These are phyloP conservation scores for Corydoras sp. DNA, from an alignment of 2,113 vertebrate species.

Conservation along the genomic window DNA sequence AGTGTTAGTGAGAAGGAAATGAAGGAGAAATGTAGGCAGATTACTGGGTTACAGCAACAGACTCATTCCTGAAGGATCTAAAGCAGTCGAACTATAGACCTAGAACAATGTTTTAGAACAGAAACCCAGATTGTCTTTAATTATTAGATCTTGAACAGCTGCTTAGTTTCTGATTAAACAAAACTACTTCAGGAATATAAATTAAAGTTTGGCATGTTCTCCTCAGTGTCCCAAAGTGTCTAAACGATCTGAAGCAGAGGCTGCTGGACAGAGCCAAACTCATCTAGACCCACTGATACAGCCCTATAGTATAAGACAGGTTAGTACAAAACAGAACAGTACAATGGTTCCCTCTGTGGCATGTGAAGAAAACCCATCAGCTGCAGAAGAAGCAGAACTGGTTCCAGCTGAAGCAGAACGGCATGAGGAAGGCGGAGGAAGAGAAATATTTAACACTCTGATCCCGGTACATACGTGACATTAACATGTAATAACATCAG, in stretches of 20 bases:
- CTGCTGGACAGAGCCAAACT: slow-evolving; percentile 64
- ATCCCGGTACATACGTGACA: slow-evolving; percentile 52
- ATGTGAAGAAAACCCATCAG: slow-evolving; percentile 63
- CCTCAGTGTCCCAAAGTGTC: slow-evolving; percentile 45
- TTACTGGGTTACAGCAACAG: no score
- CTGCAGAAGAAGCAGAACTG: slow-evolving; percentile 67
- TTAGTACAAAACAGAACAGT: not conserved
- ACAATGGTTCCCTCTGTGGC: not conserved
- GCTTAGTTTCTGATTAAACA: no score
- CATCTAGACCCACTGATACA: slow-evolving; percentile 64
- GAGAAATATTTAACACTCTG: slow-evolving; percentile 57
- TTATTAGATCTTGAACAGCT: not conserved
- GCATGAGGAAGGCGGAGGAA: slow-evolving; percentile 55
- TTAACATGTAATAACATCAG: not conserved
- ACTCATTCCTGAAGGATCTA: no score
- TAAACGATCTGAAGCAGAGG: slow-evolving; percentile 61
- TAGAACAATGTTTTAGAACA: no score
- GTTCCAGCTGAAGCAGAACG: slow-evolving; percentile 67
- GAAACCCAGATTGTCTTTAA: no score
- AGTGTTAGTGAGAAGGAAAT: no score
- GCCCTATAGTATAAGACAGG: no score
- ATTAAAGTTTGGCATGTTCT: not conserved
- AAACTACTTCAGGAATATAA: not conserved
- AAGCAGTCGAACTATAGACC: no score
- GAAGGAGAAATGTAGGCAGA: no score